phyloP scores from a whole-genome alignment of 2,888 invertebrate species.

The Spilarctia lutea region DNA sequence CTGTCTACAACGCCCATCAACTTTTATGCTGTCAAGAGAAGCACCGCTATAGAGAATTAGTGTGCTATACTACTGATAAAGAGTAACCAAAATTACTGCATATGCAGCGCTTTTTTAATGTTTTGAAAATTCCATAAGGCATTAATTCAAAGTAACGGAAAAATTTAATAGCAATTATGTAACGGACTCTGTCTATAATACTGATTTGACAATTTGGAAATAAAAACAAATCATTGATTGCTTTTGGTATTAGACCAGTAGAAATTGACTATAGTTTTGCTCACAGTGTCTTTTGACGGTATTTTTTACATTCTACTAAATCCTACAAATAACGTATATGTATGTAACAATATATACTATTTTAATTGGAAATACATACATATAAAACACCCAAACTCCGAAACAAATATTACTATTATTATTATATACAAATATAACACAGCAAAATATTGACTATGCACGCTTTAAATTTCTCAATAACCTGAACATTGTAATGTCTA shows the following conservation, averaged over 20 bases:
- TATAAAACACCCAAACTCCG: too few relatives aligned
- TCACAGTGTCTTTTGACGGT: background rate
- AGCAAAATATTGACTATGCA: background rate
- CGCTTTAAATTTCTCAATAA: too few relatives aligned
- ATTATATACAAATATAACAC: too few relatives aligned
- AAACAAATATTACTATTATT: too few relatives aligned
- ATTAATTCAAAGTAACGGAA: background rate
- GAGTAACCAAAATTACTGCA: background rate
- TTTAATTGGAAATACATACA: too few relatives aligned
- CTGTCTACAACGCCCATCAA: background rate
- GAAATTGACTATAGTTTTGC: background rate
- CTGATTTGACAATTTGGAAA: background rate
- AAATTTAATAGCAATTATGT: background rate
- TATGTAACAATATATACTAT: too few relatives aligned
- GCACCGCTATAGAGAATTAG: background rate
- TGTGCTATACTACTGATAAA: background rate
- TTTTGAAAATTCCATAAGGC: background rate
- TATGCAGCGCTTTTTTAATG: background rate
- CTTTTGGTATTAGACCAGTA: background rate
- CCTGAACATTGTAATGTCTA: background rate
- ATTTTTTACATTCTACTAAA: background rate
- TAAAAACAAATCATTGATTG: background rate
- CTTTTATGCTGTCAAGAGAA: too few relatives aligned
- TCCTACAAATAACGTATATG: too few relatives aligned
- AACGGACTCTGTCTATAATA: background rate